Percentiles rank a stretch among this genome's conserved stretches.
These are phyloP conservation scores for Pseudochirops cupreus DNA, from an alignment of 2,797 vertebrate genomes.

Conservation along the genomic window DNA sequence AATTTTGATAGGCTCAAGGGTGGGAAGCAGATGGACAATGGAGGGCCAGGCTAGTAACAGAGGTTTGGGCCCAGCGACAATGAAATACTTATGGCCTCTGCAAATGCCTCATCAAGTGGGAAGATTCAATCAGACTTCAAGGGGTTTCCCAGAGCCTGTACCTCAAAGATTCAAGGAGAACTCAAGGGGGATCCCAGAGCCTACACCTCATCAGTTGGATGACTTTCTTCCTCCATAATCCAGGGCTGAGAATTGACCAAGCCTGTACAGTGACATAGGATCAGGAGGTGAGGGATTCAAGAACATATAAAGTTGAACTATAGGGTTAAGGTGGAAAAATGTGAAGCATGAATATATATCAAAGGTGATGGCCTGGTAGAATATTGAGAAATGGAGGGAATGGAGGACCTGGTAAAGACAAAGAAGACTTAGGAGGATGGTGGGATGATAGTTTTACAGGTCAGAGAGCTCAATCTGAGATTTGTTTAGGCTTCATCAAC, in stretches of 20 bases:
- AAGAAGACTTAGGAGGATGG: not conserved
- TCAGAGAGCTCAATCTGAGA: not conserved
- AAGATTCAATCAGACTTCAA: too few relatives aligned
- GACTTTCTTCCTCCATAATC: not conserved
- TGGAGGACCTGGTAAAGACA: not conserved
- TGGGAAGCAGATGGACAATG: too few relatives aligned
- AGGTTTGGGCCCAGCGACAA: too few relatives aligned
- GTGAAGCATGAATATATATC: not conserved
- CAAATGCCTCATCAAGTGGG: too few relatives aligned
- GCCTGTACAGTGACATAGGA: not conserved
- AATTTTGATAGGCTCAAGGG: too few relatives aligned
- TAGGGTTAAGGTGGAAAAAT: not conserved
- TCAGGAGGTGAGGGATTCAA: not conserved
- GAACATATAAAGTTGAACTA: not conserved
- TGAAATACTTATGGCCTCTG: too few relatives aligned
- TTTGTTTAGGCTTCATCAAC: not conserved
- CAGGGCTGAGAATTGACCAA: not conserved
- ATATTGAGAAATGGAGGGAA: not conserved
- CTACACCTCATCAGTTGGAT: not conserved
- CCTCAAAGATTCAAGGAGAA: too few relatives aligned
- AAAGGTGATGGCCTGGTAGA: not conserved
- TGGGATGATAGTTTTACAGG: not conserved
- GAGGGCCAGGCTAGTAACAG: too few relatives aligned
- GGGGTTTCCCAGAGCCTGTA: too few relatives aligned
- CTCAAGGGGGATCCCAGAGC: too few relatives aligned